Evolutionary conservation across 2,113 vertebrate species (phyloP).

Genomic region (Gnathonemus longibarbis): DNA sequence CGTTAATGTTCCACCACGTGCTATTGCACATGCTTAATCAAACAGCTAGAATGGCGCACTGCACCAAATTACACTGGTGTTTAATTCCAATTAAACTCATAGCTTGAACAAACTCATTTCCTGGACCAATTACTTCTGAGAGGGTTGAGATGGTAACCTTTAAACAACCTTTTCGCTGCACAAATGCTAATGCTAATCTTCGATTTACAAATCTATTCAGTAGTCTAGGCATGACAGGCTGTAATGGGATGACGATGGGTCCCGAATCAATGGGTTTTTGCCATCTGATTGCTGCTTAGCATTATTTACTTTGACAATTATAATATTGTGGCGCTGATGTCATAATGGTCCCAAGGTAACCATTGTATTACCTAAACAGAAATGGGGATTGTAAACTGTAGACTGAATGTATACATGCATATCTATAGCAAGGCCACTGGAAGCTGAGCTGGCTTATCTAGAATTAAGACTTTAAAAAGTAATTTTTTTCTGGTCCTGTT

Average conservation of each 20-base stretch:
- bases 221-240: constrained; percentile 1
- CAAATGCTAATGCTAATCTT: constrained; percentile 37
- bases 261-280: constrained; percentile 19
- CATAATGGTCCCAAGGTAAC: not conserved
- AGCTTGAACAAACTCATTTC: constrained; percentile 51
- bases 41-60: constrained; percentile 38
- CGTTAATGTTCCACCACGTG: constrained; percentile 31
- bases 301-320: not conserved
- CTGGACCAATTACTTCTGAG: constrained; percentile 50
- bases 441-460: not conserved
- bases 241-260: constrained; percentile 23
- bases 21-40: constrained; percentile 53
- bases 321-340: not conserved
- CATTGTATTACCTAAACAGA: not conserved
- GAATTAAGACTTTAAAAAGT: not conserved
- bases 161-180: constrained; percentile 34
- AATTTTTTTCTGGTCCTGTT: not conserved
- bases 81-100: constrained; percentile 54
- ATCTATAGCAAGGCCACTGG: not conserved
- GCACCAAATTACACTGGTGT: constrained; percentile 41
- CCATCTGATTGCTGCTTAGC: not conserved
- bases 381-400: not conserved
- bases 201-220: constrained; percentile 30
- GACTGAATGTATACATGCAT: not conserved
- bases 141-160: constrained; percentile 47